phyloP scores from a whole-genome alignment of 1,140 invertebrate species.

The Hypsibius dujardini region DNA sequence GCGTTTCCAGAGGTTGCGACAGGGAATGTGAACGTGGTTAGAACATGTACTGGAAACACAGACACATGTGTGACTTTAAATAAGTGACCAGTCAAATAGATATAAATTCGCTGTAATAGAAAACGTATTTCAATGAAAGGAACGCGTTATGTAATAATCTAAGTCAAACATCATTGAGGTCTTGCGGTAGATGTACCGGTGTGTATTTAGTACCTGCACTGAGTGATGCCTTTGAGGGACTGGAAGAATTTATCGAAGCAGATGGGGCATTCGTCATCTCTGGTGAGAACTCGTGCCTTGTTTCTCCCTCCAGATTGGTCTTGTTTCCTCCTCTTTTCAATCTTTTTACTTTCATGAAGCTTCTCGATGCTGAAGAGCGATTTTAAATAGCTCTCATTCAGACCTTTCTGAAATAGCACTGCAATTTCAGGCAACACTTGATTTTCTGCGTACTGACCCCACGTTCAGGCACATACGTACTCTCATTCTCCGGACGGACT shows the following conservation, averaged over 20 bases:
- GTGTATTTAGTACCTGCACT: neutral
- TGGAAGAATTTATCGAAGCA: slow-evolving; percentile 15
- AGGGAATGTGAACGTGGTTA: slow-evolving; percentile 3
- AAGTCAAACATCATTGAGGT: too few species aligned
- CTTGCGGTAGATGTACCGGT: too few species aligned
- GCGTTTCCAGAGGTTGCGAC: slow-evolving; percentile 16
- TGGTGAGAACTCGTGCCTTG: neutral
- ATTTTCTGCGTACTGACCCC: neutral
- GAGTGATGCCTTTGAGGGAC: slow-evolving; percentile 6
- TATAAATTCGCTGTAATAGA: too few species aligned
- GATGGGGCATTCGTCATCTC: slow-evolving; percentile 13
- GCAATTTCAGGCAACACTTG: neutral
- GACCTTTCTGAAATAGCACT: slow-evolving; percentile 7
- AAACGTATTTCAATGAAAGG: too few species aligned
- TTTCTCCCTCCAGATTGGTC: neutral
- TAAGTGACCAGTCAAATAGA: neutral
- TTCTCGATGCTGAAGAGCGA: neutral
- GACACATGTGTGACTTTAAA: too few species aligned
- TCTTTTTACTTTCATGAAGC: neutral
- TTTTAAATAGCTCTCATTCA: neutral
- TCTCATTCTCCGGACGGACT: neutral
- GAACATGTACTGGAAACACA: neutral
- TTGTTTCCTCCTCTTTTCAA: neutral
- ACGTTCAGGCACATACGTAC: neutral
- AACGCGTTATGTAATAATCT: too few species aligned